Evolutionary conservation across 2,797 vertebrate species (phyloP).

Genomic region (Enteromius unitaeniatus): DNA sequence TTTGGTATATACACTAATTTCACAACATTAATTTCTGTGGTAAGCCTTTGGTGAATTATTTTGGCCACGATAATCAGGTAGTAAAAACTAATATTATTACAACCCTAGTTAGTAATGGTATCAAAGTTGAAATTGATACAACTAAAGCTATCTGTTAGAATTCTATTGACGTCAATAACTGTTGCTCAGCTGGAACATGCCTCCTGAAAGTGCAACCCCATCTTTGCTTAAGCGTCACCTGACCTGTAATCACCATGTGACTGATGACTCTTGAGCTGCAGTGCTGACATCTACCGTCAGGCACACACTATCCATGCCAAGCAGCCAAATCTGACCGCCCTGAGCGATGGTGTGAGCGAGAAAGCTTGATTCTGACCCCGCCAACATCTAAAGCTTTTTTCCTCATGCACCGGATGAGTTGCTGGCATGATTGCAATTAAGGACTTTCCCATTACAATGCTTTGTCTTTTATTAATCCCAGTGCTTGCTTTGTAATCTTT

Average conservation of each 20-base stretch:
- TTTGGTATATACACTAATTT: not conserved
- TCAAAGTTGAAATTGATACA: not conserved
- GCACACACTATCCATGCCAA: not conserved
- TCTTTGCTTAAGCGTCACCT: not conserved
- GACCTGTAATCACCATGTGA: not conserved
- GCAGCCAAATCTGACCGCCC: not conserved
- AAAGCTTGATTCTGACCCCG: constrained; percentile 33
- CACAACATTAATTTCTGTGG: not conserved
- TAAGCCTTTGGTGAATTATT: not conserved
- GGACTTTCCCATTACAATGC: constrained; percentile 48
- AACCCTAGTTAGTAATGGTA: not conserved
- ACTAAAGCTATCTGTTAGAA: not conserved
- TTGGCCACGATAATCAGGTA: not conserved
- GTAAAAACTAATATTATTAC: not conserved
- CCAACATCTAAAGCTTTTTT: constrained; percentile 39
- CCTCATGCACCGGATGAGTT: constrained; percentile 25
- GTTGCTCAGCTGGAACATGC: not conserved
- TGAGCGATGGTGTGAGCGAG: not conserved
- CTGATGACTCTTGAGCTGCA: not conserved
- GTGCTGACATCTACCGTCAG: not conserved
- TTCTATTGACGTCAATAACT: not conserved
- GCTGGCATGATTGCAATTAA: constrained; percentile 50
- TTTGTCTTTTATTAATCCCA: constrained; percentile 61
- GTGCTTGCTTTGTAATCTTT: constrained; percentile 71
- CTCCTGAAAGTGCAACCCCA: not conserved